Conservation (phyloP, 2,113 vertebrate species). For the Colistium nudipinnis region DNA sequence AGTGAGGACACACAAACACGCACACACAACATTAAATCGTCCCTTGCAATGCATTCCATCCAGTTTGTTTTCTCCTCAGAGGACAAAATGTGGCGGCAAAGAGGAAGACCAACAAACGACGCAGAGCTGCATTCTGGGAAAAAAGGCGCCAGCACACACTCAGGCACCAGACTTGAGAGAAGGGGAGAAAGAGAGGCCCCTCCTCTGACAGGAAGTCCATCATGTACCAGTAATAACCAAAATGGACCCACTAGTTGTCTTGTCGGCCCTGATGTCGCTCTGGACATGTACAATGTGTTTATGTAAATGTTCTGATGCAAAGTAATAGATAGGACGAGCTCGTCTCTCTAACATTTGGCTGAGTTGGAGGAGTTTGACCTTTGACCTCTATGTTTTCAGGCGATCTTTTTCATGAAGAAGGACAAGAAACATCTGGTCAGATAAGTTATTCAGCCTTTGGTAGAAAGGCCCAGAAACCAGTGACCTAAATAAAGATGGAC, state of each 20-base stretch:
- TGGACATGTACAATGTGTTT: conserved; percentile 33
- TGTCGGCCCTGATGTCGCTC: neutral
- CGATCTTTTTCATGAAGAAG: too few species aligned
- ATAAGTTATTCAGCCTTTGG: neutral
- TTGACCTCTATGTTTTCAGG: neutral
- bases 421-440: too few species aligned
- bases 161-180: conserved; percentile 56
- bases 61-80: conserved; percentile 19
- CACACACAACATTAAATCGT: neutral
- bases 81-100: neutral
- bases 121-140: conserved; percentile 66
- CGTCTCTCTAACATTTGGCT: neutral
- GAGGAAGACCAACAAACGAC: conserved; percentile 16
- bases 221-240: neutral
- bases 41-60: neutral
- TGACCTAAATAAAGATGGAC: neutral
- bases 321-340: neutral
- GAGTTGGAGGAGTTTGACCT: neutral
- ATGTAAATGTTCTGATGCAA: conserved; percentile 22
- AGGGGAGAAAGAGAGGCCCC: neutral
- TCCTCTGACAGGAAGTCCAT: neutral
- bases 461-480: neutral
- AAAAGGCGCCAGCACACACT: conserved; percentile 52
- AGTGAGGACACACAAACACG: conserved; percentile 47
- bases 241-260: conserved; percentile 13